Base-by-base conservation (phyloP, 2,888 invertebrate species). In the Corythucha ciliata region DNA sequence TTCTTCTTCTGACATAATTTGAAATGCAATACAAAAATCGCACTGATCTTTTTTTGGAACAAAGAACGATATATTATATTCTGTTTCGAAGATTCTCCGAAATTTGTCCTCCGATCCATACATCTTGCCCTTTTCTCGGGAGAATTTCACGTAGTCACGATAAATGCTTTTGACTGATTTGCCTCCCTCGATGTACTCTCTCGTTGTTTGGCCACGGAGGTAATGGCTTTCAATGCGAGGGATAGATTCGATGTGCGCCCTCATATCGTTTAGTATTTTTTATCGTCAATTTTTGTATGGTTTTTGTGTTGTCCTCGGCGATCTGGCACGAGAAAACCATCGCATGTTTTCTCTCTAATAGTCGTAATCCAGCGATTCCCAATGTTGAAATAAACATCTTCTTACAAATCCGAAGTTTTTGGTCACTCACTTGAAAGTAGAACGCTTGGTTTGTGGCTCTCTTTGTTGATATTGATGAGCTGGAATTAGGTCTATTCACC, bases 151-250 rank as follows among this genome's bases (percentile, higher is more conserved):
- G 50, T 63, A 64, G 54, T 63, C 56, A 25, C 61, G 41, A 39
- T 62, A 57, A 27, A 64, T 32, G 21, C 57, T 54, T n/a, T 60
- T 55, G 24, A 63, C 34, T 18, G 59, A 52, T 49, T 57, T 55
- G 10, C 60, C 56, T 6, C 62, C 63, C 40, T 62, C 63, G 53
- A 63, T 62, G 42, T 56, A 64, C 44, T 62, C 59, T 37, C 55
- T 59, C 27, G 37, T 53, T 21, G 61, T 58, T 14, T 53, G 42
- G 36, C 57, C 56, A 6, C 60, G 48, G 29, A 60, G 58, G 46
- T 63, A 61, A 46, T 63, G 62, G 34, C 60, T 61, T 45, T 59
- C 60, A 39, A 63, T 57, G 37, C 60, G 48, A 12, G 63, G 60
- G 27, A 63, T 63, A n/a, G n/a, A n/a, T 46, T 62, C 54, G 25